phyloP scores from a whole-genome alignment of 1,140 invertebrate genomes.

The Drosophila sechellia region DNA sequence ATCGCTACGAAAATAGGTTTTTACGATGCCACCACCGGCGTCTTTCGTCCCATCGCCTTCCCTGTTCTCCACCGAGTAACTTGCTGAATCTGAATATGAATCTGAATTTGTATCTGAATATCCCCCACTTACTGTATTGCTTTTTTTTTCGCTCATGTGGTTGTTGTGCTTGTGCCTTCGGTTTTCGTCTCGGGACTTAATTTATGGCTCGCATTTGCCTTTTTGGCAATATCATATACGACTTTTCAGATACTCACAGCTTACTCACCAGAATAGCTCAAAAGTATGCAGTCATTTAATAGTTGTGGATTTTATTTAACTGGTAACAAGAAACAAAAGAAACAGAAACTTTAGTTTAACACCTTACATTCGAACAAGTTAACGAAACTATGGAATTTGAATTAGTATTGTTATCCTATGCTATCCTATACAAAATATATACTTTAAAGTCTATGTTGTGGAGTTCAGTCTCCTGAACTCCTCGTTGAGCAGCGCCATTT shows the following conservation, averaged over 20 bases:
- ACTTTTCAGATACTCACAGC: conserved; percentile 4
- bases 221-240: conserved; percentile 59
- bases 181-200: conserved; percentile 44
- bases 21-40: conserved; percentile 63
- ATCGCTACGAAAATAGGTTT: conserved; percentile 73
- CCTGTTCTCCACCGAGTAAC: conserved; percentile 29
- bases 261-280: conserved; percentile 11
- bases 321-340: too few relatives aligned
- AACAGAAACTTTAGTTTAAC: too few relatives aligned
- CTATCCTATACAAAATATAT: too few relatives aligned
- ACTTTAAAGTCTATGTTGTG: too few relatives aligned
- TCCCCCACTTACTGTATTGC: conserved; percentile 30
- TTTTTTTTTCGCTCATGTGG: conserved; percentile 7
- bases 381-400: too few relatives aligned
- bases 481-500: conserved; percentile 45
- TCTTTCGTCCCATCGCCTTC: conserved; percentile 7
- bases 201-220: conserved; percentile 72
- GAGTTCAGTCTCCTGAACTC: conserved; percentile 19
- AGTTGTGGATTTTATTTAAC: background rate
- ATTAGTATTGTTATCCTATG: too few relatives aligned
- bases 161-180: conserved; percentile 23
- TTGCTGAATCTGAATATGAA: background rate
- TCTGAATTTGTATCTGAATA: conserved; percentile 19
- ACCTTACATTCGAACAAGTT: too few relatives aligned
- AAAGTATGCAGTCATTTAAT: conserved; percentile 56